A percentile compares a stretch with the other conserved stretches of the same genome.
Conservation (phyloP, 1,140 invertebrate genomes). For the Paralvinella palmiformis region DNA sequence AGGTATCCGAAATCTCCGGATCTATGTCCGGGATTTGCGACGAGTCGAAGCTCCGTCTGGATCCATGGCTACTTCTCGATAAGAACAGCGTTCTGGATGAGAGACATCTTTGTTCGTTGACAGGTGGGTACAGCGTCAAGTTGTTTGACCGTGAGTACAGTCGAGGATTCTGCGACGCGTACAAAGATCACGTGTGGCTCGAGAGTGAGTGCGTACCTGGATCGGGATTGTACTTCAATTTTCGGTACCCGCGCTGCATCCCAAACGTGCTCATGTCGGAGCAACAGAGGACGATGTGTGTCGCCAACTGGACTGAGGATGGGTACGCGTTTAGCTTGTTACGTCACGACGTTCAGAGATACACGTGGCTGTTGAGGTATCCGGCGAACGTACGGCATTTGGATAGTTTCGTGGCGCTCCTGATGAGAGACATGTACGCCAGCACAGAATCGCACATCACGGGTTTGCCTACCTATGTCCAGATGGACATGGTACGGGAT, state of each 20-base stretch:
- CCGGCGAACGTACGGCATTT: background rate
- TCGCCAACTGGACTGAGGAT: slow-evolving; percentile 17
- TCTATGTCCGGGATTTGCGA: background rate
- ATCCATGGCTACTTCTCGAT: slow-evolving; percentile 13
- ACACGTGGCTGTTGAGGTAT: slow-evolving; percentile 18
- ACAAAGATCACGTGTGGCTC: slow-evolving; percentile 14
- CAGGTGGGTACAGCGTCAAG: slow-evolving; percentile 15
- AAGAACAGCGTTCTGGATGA: background rate
- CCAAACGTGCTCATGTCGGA: slow-evolving; percentile 19
- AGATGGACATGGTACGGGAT: slow-evolving; percentile 17
- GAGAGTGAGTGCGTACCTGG: slow-evolving; percentile 18
- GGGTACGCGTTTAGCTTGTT: slow-evolving; percentile 11
- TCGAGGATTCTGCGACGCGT: slow-evolving; percentile 13
- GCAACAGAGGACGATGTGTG: slow-evolving; percentile 15
- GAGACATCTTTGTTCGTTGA: background rate
- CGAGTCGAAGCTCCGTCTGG: slow-evolving; percentile 3
- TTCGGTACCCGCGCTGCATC: slow-evolving; percentile 19
- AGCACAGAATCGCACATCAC: background rate
- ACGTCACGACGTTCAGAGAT: slow-evolving; percentile 13
- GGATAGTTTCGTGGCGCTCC: slow-evolving; percentile 15
- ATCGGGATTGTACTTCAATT: slow-evolving; percentile 18
- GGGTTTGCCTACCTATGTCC: slow-evolving; percentile 6
- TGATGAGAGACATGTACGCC: slow-evolving; percentile 16
- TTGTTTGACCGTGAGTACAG: slow-evolving; percentile 9
- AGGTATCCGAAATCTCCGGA: background rate